Evolutionary conservation across 2,888 invertebrate genomes (phyloP).

Genomic region (Neoitamus cyanurus): DNA sequence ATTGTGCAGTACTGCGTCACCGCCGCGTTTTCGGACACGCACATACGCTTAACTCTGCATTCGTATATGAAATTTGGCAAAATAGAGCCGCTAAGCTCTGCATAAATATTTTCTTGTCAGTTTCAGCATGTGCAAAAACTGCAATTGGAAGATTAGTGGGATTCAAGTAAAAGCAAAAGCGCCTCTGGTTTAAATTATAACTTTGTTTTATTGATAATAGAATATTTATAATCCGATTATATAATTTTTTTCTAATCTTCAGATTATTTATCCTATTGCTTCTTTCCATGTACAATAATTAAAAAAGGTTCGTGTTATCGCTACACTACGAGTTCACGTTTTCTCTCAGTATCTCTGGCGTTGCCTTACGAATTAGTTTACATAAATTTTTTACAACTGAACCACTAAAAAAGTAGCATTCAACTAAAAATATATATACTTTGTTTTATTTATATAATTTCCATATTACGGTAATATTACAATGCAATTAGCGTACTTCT

Average conservation of each 20-base stretch:
- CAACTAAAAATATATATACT: conserved; percentile 31
- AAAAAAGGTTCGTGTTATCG: conserved; percentile 24
- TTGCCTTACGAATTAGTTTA: conserved; percentile 2
- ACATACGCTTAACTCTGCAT: no score
- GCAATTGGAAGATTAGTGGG: background rate
- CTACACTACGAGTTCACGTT: conserved; percentile 8
- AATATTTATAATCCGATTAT: conserved; percentile 40
- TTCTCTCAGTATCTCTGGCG: background rate
- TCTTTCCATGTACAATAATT: conserved; percentile 39
- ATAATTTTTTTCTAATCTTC: conserved; percentile 15
- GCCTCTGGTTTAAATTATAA: background rate
- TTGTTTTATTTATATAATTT: background rate
- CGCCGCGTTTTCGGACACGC: no score
- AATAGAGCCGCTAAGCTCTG: no score
- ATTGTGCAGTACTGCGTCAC: no score
- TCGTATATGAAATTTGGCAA: no score
- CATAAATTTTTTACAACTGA: conserved; percentile 30
- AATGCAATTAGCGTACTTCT: background rate
- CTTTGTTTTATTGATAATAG: conserved; percentile 42
- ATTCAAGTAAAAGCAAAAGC: background rate
- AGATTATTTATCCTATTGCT: conserved; percentile 40
- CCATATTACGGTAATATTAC: conserved; percentile 23
- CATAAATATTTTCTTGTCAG: no score
- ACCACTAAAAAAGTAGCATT: conserved; percentile 23
- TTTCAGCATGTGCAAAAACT: no score